These are phyloP conservation scores for Mus musculus DNA, from an alignment of 2,113 vertebrate species.

Conservation along the genomic window DNA sequence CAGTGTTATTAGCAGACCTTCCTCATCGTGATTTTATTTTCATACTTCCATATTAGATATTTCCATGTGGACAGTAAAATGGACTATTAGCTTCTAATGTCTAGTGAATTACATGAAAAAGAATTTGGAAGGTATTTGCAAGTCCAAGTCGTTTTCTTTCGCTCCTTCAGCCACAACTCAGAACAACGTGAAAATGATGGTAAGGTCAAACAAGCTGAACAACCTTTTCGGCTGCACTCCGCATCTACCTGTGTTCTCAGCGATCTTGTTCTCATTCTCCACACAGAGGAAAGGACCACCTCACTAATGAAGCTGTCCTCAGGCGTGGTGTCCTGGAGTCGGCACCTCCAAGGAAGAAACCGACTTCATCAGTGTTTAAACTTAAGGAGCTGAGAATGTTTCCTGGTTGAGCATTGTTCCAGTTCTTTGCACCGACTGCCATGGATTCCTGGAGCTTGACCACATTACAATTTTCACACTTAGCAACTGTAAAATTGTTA, in stretches of 20 bases:
- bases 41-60: neutral
- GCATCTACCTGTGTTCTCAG: neutral
- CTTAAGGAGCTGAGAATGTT: constrained; percentile 75
- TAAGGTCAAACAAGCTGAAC: neutral
- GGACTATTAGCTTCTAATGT: neutral
- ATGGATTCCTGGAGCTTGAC: constrained; percentile 85
- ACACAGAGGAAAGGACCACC: neutral
- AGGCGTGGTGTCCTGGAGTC: constrained; percentile 67
- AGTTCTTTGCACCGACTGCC: constrained; percentile 84
- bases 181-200: neutral
- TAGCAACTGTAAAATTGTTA: constrained; percentile 92
- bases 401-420: constrained; percentile 83
- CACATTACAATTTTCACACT: constrained; percentile 90
- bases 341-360: constrained; percentile 62
- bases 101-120: neutral
- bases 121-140: neutral
- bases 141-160: neutral
- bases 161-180: neutral
- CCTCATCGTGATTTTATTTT: neutral
- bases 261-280: constrained; percentile 32
- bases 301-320: constrained; percentile 85
- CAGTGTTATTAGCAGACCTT: neutral
- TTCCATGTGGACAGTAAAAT: neutral
- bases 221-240: neutral
- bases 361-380: constrained; percentile 78